Base-by-base conservation (phyloP, 2,113 vertebrate species). In the Egretta garzetta region DNA sequence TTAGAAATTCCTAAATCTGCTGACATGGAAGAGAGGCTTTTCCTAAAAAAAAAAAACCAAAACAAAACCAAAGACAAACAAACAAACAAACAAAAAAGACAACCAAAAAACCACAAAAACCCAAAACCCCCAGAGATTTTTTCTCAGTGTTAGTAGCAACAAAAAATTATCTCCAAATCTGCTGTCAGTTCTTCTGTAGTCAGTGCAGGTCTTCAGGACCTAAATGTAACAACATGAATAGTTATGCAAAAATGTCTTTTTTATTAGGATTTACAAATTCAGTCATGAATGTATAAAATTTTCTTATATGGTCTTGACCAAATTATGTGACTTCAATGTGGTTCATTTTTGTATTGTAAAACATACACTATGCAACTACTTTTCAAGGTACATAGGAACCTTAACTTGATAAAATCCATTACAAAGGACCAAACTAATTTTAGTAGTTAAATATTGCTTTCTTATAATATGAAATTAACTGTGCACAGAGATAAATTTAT, bases 11-110 rank as follows among this genome's bases (percentile, higher is more conserved):
- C 12, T 59, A 17, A 53, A 49, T 49, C 49, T 28, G 8, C 23
- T 77, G 26, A 59, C 9, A 76, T 4, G 5, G 28, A 35, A 0
- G 1, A 75, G 3, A 2, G 2, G 26, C 4, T 81, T 76, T 30
- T 20, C 11, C 6, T 52, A 56, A 24, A 79, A 26, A 35, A 35
- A 26, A 18, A 19, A 52, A 33, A 21, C 47, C 20, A 39, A 39
- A 39, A 39, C 15, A 17, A 30, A 8, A 20, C 18, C 7, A 32
- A 33, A 41, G 39, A 41, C 30, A 32, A 55, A 55, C 14, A 17
- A 67, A 27, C 35, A 53, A 43, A 9, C 41, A 43, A 43, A 43
- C 41, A 43, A 41, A 41, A 13, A 41, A 14, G 14, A 43, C 41
- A 43, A 43, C 4, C 16, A 6, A 21, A 16, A 43, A 43, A 43